Conservation (phyloP, 2,113 vertebrate genomes). For the Tachysurus vachellii region DNA sequence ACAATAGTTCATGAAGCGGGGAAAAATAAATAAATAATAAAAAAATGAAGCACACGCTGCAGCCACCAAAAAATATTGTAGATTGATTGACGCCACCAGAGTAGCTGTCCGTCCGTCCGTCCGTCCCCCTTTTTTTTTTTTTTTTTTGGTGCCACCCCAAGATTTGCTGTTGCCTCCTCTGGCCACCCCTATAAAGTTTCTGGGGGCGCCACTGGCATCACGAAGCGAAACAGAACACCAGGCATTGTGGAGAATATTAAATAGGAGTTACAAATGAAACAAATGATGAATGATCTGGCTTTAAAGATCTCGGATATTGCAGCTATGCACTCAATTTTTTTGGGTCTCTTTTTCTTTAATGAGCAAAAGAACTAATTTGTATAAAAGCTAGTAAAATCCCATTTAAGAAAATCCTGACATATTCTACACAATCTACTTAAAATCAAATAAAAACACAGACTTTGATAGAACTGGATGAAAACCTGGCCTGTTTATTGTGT, state of each 20-base stretch:
- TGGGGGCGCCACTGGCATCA: slow-evolving; percentile 13
- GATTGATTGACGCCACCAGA: no score
- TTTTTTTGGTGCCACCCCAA: no score
- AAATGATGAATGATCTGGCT: neutral
- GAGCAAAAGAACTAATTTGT: neutral
- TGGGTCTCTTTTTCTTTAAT: neutral
- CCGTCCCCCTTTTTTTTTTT: no score
- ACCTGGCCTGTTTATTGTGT: neutral
- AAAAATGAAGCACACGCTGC: no score
- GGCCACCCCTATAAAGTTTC: no score
- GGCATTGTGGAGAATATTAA: neutral
- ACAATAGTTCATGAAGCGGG: no score
- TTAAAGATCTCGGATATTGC: neutral
- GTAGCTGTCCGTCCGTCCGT: no score
- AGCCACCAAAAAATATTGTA: no score
- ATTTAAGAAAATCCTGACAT: neutral
- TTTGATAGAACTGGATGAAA: neutral
- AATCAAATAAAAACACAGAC: neutral
- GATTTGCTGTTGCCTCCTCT: no score
- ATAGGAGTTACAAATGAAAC: neutral
- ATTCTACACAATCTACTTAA: neutral
- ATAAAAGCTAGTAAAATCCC: neutral
- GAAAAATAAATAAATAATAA: no score
- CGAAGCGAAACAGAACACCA: slow-evolving; percentile 11
- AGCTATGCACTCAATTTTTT: neutral